Evolutionary conservation across 2,797 vertebrate genomes (phyloP).

Genomic region (Crenuchus spilurus): DNA sequence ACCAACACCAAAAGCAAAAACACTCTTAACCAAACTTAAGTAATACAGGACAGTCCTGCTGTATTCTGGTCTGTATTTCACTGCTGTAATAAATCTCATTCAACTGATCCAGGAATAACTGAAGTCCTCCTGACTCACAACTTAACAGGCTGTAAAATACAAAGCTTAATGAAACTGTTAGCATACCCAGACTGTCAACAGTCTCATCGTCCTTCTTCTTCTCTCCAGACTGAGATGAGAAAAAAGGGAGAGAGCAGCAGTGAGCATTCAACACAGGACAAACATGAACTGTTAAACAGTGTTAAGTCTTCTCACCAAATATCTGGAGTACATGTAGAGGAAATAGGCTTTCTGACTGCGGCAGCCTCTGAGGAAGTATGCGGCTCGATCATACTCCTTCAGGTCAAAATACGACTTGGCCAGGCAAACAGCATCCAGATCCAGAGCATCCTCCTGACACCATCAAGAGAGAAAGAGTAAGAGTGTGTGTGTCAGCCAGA

Average conservation of each 20-base stretch:
- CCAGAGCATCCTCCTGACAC: slow-evolving; percentile 90
- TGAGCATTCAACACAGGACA: neutral
- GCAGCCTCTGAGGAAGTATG: slow-evolving; percentile 93
- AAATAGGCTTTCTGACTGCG: slow-evolving; percentile 98
- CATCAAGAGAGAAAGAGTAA: no score
- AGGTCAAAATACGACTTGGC: slow-evolving; percentile 98
- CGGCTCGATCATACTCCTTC: slow-evolving; percentile 96
- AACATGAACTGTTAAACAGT: no score
- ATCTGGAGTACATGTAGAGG: slow-evolving; percentile 98
- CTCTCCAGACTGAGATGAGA: slow-evolving; percentile 88
- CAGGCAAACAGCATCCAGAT: slow-evolving; percentile 92
- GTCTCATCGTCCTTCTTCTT: slow-evolving; percentile 99
- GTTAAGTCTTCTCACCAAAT: slow-evolving; percentile 83
- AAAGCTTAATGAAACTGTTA: neutral
- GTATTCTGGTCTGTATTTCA: no score
- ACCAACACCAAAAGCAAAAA: no score
- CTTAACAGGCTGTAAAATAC: no score
- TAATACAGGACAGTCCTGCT: no score
- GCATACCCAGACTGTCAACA: slow-evolving; percentile 95
- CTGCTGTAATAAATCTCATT: no score
- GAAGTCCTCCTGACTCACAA: no score
- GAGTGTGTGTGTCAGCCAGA: no score
- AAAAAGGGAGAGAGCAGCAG: neutral
- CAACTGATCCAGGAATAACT: no score
- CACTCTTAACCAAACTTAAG: no score